Percentiles rank a stretch among this genome's conserved stretches.
Conservation (phyloP, 2,113 vertebrate species). For the Miniopterus natalensis region DNA sequence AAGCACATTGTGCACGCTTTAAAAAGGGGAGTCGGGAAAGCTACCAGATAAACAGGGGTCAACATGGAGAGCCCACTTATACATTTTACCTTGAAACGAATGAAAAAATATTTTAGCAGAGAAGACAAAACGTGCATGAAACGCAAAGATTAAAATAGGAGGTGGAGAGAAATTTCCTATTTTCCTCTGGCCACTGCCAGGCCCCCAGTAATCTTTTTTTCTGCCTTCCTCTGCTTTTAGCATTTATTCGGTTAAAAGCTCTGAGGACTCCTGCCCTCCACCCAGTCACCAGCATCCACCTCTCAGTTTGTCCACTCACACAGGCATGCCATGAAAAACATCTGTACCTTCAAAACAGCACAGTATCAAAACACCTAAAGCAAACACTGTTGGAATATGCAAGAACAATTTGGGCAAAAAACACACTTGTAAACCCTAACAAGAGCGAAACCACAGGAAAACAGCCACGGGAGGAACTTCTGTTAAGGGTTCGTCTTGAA, state of each 20-base stretch:
- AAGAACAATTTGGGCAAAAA: slow-evolving; percentile 61
- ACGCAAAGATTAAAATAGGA: neutral
- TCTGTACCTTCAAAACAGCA: slow-evolving; percentile 55
- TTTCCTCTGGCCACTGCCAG: neutral
- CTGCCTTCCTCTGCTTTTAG: neutral
- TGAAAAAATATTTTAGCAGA: neutral
- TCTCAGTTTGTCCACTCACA: slow-evolving; percentile 51
- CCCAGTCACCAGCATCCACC: neutral
- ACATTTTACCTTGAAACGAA: neutral
- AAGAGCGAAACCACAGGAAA: slow-evolving; percentile 60
- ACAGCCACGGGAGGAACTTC: neutral
- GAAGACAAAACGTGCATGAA: neutral
- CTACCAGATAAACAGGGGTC: neutral
- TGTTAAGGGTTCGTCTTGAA: slow-evolving; percentile 4
- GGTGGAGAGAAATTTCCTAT: neutral
- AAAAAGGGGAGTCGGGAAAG: neutral
- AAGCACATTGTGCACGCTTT: neutral
- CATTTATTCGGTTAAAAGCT: slow-evolving; percentile 26
- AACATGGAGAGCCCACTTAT: too few species aligned
- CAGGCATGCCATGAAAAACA: slow-evolving; percentile 64
- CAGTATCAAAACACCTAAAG: slow-evolving; percentile 67
- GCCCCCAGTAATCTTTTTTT: neutral
- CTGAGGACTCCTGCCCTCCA: slow-evolving; percentile 12
- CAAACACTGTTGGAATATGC: slow-evolving; percentile 63
- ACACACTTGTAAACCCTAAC: slow-evolving; percentile 62